A percentile compares a stretch with the other conserved stretches of the same genome.
phyloP scores from a whole-genome alignment of 1,140 invertebrate species.

The Metaphire vulgaris region DNA sequence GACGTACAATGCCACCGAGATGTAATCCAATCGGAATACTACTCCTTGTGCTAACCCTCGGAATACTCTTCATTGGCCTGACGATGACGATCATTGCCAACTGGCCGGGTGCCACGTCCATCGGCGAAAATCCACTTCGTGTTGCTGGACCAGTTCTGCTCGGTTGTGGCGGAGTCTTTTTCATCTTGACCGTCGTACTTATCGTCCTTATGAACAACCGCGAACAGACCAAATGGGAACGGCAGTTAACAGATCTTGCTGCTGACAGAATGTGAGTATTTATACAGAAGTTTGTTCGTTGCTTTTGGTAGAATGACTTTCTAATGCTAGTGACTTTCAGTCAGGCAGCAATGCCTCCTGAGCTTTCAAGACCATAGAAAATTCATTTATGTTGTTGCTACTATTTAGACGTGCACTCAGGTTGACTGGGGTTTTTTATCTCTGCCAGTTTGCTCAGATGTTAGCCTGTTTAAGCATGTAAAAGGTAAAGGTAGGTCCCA shows the following conservation, averaged over 20 bases:
- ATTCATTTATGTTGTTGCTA: no score
- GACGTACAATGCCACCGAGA: constrained; percentile 12
- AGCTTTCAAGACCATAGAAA: no score
- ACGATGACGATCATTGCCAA: constrained; percentile 29
- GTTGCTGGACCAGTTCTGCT: constrained; percentile 26
- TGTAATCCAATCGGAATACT: constrained; percentile 16
- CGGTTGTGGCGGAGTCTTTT: constrained; percentile 10
- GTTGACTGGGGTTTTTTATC: no score
- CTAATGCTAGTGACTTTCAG: no score
- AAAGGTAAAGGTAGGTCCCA: no score
- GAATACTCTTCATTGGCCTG: constrained; percentile 30
- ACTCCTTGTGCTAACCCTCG: constrained; percentile 24
- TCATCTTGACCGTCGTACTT: constrained; percentile 11
- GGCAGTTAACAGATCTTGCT: neutral
- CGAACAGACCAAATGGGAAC: neutral
- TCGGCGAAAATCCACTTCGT: constrained; percentile 27
- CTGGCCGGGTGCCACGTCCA: constrained; percentile 26
- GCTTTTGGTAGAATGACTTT: neutral
- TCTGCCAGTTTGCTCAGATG: no score
- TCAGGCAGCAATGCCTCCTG: no score
- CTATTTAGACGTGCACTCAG: no score
- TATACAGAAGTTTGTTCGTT: neutral
- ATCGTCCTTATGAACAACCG: neutral
- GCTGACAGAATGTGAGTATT: neutral
- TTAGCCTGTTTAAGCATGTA: no score